Conservation (phyloP, 2,888 invertebrate species). For the Drosophila pseudotalamancana region DNA sequence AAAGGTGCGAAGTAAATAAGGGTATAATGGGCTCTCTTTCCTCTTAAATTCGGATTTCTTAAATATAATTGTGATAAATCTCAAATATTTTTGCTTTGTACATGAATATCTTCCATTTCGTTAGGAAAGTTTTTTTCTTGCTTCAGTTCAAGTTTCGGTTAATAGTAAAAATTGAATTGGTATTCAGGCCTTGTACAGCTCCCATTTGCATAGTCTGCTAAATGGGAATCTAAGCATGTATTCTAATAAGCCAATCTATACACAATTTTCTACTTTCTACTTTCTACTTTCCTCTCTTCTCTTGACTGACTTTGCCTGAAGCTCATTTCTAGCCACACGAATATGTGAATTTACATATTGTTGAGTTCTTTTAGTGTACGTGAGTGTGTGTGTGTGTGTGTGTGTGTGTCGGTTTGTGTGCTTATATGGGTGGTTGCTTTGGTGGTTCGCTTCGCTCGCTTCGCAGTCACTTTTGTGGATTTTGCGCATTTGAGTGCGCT, state of each 20-base stretch:
- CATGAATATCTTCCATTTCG: no score
- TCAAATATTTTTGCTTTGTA: no score
- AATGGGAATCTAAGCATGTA: conserved; percentile 2
- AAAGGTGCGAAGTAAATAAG: no score
- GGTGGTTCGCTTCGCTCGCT: conserved; percentile 24
- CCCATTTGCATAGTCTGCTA: background rate
- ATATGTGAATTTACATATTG: conserved; percentile 55
- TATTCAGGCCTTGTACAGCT: background rate
- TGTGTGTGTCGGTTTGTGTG: background rate
- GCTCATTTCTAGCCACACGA: conserved; percentile 40
- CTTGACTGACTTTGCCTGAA: conserved; percentile 14
- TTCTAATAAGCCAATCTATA: conserved; percentile 24
- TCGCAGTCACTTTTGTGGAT: conserved; percentile 54
- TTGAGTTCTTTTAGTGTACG: conserved; percentile 1
- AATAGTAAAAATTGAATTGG: background rate
- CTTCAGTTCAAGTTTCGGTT: conserved; percentile 3
- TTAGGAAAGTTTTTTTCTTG: background rate
- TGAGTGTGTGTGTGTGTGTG: background rate
- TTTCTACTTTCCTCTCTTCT: background rate
- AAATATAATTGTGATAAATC: no score
- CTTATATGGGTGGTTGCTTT: conserved; percentile 26
- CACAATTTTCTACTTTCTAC: background rate
- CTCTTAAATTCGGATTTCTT: no score
- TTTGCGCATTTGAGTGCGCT: conserved; percentile 66
- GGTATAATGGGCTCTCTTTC: no score